A percentile compares a stretch with the other conserved stretches of the same genome.
These are phyloP conservation scores for Morphnarchus princeps DNA, from an alignment of 2,113 vertebrate species.

Conservation along the genomic window DNA sequence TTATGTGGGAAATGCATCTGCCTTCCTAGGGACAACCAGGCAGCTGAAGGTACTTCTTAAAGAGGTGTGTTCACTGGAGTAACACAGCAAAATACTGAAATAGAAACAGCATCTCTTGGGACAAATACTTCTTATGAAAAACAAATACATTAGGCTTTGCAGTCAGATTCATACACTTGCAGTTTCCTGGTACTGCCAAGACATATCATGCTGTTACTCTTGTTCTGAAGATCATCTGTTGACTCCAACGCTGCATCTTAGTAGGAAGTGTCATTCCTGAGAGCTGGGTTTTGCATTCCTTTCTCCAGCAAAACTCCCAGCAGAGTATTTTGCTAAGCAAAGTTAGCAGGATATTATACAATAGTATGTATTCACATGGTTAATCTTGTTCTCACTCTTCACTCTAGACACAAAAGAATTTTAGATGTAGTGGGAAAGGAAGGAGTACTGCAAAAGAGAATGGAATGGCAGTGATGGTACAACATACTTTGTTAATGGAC, in stretches of 20 bases:
- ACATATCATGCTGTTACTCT: not conserved
- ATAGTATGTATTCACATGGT: not conserved
- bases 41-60: not conserved
- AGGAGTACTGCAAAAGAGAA: not conserved
- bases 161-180: not conserved
- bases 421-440: not conserved
- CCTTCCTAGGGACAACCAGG: not conserved
- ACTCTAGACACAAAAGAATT: not conserved
- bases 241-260: not conserved
- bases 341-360: not conserved
- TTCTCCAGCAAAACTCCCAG: not conserved
- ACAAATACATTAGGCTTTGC: not conserved
- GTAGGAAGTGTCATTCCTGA: not conserved
- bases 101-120: not conserved
- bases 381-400: not conserved
- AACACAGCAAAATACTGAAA: not conserved
- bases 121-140: not conserved
- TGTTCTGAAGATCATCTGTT: not conserved
- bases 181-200: not conserved
- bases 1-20: not conserved
- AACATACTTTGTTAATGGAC: not conserved
- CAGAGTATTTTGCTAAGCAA: not conserved
- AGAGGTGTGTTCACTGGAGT: not conserved
- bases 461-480: not conserved
- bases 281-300: not conserved